phyloP scores from a whole-genome alignment of 2,797 vertebrate genomes.

The Silurus lanzhouensis region DNA sequence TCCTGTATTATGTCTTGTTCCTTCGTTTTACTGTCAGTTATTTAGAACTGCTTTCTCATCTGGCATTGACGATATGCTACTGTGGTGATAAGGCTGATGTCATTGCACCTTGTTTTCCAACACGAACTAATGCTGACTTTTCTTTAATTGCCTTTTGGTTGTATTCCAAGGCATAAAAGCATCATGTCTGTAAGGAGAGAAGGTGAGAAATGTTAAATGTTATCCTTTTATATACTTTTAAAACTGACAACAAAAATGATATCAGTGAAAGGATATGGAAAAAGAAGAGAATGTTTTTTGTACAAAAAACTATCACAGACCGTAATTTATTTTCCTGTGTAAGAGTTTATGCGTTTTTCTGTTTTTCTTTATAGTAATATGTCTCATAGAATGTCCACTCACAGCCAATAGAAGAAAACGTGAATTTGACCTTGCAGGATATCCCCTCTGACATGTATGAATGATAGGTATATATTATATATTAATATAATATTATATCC shows the following conservation, averaged over 20 bases:
- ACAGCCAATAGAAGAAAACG: conserved; percentile 51
- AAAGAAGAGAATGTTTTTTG: not conserved
- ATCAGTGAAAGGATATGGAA: not conserved
- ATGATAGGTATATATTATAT: no score
- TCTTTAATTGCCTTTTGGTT: conserved; percentile 22
- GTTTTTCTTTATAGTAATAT: conserved; percentile 8
- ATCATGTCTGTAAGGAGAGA: not conserved
- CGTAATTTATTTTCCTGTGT: not conserved
- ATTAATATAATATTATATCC: no score
- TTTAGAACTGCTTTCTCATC: conserved; percentile 15
- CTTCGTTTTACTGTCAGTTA: conserved; percentile 44
- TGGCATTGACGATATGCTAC: conserved; percentile 32
- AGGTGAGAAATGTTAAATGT: not conserved
- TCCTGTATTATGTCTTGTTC: conserved; percentile 46
- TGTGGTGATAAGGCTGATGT: not conserved
- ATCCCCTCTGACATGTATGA: conserved; percentile 40
- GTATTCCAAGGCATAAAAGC: not conserved
- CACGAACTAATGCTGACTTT: not conserved
- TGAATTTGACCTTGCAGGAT: conserved; percentile 46
- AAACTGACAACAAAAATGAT: not conserved
- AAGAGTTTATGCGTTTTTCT: conserved; percentile 38
- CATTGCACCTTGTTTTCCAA: not conserved
- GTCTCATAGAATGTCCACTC: conserved; percentile 45
- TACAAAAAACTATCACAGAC: not conserved
- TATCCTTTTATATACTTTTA: not conserved